Evolutionary conservation across 2,888 invertebrate species (phyloP).

Genomic region (Andrena marginata): DNA sequence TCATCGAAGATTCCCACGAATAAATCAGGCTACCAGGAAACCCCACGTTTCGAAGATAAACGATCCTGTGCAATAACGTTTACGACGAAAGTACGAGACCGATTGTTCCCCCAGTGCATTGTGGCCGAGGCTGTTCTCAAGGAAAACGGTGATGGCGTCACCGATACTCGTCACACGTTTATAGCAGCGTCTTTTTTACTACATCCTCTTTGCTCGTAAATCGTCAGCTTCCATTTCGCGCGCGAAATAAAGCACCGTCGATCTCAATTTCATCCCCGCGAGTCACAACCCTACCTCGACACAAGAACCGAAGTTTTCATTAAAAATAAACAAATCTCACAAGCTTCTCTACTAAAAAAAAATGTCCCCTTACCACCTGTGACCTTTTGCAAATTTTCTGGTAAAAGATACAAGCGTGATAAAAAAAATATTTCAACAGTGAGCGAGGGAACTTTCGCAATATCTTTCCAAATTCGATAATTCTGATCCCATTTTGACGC

Average conservation of each 20-base stretch:
- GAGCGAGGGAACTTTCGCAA: too few relatives aligned
- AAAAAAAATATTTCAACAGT: too few relatives aligned
- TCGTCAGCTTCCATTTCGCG: not conserved
- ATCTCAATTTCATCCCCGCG: not conserved
- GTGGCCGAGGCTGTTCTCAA: slow-evolving; percentile 60
- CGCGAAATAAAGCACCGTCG: not conserved
- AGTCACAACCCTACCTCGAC: not conserved
- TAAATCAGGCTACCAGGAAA: slow-evolving; percentile 7
- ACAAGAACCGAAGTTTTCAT: not conserved
- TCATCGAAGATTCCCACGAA: not conserved
- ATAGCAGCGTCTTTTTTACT: slow-evolving; percentile 25
- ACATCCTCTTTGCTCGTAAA: slow-evolving; percentile 8
- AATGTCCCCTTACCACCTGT: too few relatives aligned
- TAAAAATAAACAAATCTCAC: too few relatives aligned
- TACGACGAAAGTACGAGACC: slow-evolving; percentile 54
- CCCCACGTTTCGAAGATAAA: slow-evolving; percentile 31
- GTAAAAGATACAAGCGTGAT: too few relatives aligned
- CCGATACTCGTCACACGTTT: slow-evolving; percentile 31
- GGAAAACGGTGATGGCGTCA: slow-evolving; percentile 63
- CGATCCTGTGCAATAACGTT: slow-evolving; percentile 48
- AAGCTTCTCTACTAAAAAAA: too few relatives aligned
- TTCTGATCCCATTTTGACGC: too few relatives aligned
- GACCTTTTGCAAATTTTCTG: too few relatives aligned
- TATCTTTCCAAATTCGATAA: too few relatives aligned
- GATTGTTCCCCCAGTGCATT: slow-evolving; percentile 56